phyloP scores from a whole-genome alignment of 2,113 vertebrate genomes.

The Bufo gargarizans region DNA sequence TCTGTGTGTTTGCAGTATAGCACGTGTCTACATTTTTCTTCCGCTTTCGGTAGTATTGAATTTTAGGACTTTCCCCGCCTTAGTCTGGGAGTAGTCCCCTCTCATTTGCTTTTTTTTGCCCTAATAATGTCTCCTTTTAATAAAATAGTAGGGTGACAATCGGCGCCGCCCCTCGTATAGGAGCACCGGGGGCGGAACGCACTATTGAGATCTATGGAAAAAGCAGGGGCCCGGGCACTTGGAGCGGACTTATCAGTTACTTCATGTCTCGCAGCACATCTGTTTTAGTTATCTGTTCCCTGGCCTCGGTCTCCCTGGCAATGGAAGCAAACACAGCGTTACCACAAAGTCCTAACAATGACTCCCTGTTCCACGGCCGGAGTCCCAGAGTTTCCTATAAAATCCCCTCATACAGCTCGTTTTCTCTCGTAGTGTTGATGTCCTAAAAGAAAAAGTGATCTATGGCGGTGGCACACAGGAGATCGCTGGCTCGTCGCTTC shows the following conservation, averaged over 20 bases:
- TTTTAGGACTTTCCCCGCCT: not conserved
- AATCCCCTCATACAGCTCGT: constrained; percentile 64
- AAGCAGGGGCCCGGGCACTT: constrained; percentile 58
- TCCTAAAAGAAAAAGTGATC: constrained; percentile 41
- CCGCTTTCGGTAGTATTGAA: no score
- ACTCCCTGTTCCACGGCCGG: constrained; percentile 67
- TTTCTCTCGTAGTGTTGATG: constrained; percentile 60
- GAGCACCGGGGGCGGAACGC: constrained; percentile 8
- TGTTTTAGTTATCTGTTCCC: constrained; percentile 78
- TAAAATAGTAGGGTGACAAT: not conserved
- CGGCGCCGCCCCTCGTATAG: constrained; percentile 2
- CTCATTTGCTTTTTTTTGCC: not conserved
- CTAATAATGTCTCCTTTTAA: not conserved
- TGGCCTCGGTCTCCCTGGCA: constrained; percentile 74
- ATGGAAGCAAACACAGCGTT: constrained; percentile 71
- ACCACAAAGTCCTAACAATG: constrained; percentile 69
- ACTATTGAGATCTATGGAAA: constrained; percentile 55
- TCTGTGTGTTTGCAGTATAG: not conserved
- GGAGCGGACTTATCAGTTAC: constrained; percentile 66
- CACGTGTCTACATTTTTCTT: not conserved
- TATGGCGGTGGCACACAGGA: constrained; percentile 18
- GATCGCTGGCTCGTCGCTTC: not conserved
- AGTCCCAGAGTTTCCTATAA: constrained; percentile 66
- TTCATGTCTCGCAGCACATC: constrained; percentile 71
- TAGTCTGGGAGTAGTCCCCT: not conserved